A percentile compares a stretch with the other conserved stretches of the same genome.
Evolutionary conservation across 1,140 invertebrate species (phyloP).

Genomic region (Calephelis virginiensis): DNA sequence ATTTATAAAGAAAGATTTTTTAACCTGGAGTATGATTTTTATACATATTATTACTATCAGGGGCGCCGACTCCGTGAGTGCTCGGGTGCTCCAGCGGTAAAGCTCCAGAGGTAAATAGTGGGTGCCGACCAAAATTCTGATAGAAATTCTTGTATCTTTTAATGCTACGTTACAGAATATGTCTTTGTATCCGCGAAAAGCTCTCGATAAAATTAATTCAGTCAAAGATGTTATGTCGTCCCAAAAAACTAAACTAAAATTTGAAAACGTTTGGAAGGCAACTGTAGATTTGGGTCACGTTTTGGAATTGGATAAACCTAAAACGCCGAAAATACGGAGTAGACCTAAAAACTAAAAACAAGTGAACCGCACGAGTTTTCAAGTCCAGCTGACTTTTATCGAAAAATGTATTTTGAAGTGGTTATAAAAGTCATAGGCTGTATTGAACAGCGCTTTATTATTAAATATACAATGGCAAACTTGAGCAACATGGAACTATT

Average conservation of each 20-base stretch:
- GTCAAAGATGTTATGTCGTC: background rate
- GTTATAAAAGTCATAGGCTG: background rate
- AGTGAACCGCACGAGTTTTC: background rate
- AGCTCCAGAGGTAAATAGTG: too few relatives aligned
- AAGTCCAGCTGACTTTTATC: constrained; percentile 1
- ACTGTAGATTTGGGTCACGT: background rate
- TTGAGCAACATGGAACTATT: background rate
- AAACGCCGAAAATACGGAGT: background rate
- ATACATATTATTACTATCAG: too few relatives aligned
- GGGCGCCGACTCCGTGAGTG: too few relatives aligned
- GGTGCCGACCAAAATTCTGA: too few relatives aligned
- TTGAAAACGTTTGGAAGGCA: background rate
- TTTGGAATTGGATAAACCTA: constrained; percentile 2
- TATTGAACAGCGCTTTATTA: background rate
- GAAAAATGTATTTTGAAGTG: background rate
- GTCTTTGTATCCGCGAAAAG: too few relatives aligned
- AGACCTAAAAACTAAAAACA: background rate
- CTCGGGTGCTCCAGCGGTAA: too few relatives aligned
- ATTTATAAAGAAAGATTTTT: too few relatives aligned
- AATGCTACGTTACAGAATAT: too few relatives aligned
- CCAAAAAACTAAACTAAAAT: background rate
- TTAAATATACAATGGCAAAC: background rate
- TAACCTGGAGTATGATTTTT: too few relatives aligned
- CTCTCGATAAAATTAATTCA: too few relatives aligned
- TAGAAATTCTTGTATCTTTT: too few relatives aligned